These are phyloP conservation scores for Coptotermes formosanus DNA, from an alignment of 1,140 invertebrate genomes.

Conservation along the genomic window DNA sequence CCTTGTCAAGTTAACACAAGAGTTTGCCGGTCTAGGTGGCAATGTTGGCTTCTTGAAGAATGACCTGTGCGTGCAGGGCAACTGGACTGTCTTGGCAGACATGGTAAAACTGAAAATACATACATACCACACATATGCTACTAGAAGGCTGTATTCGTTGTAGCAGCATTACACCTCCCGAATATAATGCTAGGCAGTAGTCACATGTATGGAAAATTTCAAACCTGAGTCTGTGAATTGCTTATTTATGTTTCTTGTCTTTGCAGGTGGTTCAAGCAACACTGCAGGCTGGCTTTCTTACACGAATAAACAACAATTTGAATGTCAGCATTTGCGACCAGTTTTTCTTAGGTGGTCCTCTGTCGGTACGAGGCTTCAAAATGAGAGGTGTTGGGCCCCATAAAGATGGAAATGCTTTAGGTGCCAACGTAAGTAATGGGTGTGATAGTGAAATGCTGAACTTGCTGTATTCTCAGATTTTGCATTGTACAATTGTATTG, in stretches of 20 bases:
- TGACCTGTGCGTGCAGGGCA: slow-evolving; percentile 75
- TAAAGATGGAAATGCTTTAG: slow-evolving; percentile 65
- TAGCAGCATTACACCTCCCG: too few relatives aligned
- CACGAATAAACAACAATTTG: slow-evolving; percentile 61
- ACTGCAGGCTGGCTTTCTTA: slow-evolving; percentile 67
- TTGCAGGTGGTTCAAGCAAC: slow-evolving; percentile 71
- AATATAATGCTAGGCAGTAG: too few relatives aligned
- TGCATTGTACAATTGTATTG: too few relatives aligned
- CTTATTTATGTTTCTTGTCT: slow-evolving; percentile 9
- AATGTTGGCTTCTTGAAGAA: slow-evolving; percentile 83
- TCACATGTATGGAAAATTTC: too few relatives aligned
- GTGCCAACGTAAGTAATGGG: slow-evolving; percentile 53
- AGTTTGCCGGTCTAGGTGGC: slow-evolving; percentile 84
- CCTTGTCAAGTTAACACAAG: slow-evolving; percentile 66
- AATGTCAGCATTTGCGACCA: slow-evolving; percentile 68
- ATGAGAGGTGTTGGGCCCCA: slow-evolving; percentile 79
- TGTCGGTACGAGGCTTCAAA: slow-evolving; percentile 79
- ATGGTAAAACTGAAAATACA: slow-evolving; percentile 52
- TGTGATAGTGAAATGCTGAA: too few relatives aligned
- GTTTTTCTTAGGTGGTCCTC: slow-evolving; percentile 85
- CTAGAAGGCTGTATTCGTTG: not conserved
- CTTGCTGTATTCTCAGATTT: too few relatives aligned
- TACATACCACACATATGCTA: not conserved
- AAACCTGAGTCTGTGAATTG: slow-evolving; percentile 12
- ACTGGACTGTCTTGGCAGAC: slow-evolving; percentile 63